phyloP scores from a whole-genome alignment of 1,140 invertebrate species.

The Drosophila oshimai region DNA sequence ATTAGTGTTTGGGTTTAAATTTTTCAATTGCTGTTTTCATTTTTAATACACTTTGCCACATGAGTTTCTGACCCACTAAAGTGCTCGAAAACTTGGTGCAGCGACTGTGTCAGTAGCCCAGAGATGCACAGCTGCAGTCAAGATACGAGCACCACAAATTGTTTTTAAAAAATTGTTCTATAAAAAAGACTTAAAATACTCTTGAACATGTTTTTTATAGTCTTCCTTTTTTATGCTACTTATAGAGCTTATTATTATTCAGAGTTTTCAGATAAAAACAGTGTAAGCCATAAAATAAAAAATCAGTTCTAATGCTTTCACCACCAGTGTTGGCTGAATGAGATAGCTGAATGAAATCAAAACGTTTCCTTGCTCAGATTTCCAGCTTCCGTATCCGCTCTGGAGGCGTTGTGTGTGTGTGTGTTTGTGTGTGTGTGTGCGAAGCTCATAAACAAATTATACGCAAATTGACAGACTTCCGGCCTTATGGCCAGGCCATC shows the following conservation, averaged over 20 bases:
- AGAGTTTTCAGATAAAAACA: too few relatives aligned
- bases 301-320: not conserved
- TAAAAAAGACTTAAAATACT: too few relatives aligned
- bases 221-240: too few relatives aligned
- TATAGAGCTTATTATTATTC: too few relatives aligned
- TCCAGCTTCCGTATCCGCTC: conserved; percentile 43
- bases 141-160: not conserved
- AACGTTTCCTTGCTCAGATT: conserved; percentile 40
- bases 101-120: conserved; percentile 3
- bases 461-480: conserved; percentile 71
- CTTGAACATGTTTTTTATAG: too few relatives aligned
- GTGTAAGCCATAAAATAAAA: too few relatives aligned
- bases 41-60: not conserved
- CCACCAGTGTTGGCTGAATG: not conserved
- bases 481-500: conserved; percentile 10
- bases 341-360: conserved; percentile 35
- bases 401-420: conserved; percentile 5
- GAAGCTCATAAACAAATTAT: conserved; percentile 77
- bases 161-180: too few relatives aligned
- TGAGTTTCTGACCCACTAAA: not conserved
- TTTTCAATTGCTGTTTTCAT: not conserved
- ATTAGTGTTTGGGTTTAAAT: not conserved
- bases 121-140: not conserved
- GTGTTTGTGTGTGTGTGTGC: conserved; percentile 26
- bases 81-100: not conserved